Percentiles rank a stretch among this genome's conserved stretches.
Evolutionary conservation across 2,888 invertebrate species (phyloP).

Genomic region (Drosophila subquinaria): DNA sequence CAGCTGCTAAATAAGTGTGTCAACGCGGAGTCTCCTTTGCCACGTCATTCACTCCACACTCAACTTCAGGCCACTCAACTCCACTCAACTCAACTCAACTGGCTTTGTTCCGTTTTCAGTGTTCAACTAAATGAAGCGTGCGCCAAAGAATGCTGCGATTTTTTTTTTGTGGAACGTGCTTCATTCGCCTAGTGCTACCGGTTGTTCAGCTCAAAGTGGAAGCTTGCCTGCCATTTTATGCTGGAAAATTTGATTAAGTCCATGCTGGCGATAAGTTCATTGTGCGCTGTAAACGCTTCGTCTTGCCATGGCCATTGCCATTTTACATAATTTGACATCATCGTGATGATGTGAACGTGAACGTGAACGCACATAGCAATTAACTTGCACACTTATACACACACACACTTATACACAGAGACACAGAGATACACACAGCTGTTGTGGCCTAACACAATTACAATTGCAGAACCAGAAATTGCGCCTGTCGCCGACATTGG

Average conservation of each 20-base stretch:
- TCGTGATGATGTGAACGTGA: conserved; percentile 40
- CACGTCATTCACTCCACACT: conserved; percentile 15
- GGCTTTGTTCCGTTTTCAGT: conserved; percentile 8
- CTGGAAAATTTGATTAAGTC: conserved; percentile 77
- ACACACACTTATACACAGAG: conserved; percentile 18
- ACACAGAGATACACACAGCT: conserved; percentile 25
- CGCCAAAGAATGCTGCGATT: conserved; percentile 65
- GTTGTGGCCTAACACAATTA: conserved; percentile 70
- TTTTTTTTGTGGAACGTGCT: conserved; percentile 41
- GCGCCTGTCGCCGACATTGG: conserved; percentile 56
- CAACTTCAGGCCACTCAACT: background rate
- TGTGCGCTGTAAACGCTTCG: conserved; percentile 47
- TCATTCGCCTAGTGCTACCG: conserved; percentile 14
- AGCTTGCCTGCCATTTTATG: conserved; percentile 47
- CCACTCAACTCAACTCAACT: conserved; percentile 21
- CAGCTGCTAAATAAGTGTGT: conserved; percentile 78
- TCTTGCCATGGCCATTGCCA: conserved; percentile 27
- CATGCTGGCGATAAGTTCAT: conserved; percentile 73
- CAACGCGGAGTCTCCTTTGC: conserved; percentile 46
- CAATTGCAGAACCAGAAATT: conserved; percentile 61
- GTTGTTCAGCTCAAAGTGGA: conserved; percentile 1
- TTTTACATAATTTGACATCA: conserved; percentile 60
- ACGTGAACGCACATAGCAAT: conserved; percentile 35
- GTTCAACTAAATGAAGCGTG: conserved; percentile 62
- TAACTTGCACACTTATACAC: conserved; percentile 31